Conservation (phyloP, 2,113 vertebrate species). For the Anguilla japonica region DNA sequence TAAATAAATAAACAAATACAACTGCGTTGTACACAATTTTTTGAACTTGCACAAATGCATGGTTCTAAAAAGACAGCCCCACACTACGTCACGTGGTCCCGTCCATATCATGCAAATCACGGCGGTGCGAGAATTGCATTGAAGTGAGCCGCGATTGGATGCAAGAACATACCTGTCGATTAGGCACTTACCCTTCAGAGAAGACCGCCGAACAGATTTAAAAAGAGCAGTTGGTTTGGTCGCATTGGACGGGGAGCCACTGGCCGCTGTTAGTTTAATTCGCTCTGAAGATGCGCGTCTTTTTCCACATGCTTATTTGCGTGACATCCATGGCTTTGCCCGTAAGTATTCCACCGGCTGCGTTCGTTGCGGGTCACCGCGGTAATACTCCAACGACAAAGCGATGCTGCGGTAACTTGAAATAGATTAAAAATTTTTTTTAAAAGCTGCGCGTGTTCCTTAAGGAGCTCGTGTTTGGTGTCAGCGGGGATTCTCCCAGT, state of each 20-base stretch:
- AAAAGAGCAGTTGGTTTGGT: background rate
- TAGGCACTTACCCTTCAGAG: too few relatives aligned
- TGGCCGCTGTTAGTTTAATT: too few relatives aligned
- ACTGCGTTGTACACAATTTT: too few relatives aligned
- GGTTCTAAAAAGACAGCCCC: too few relatives aligned
- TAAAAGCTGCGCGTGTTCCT: background rate
- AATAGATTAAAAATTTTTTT: background rate
- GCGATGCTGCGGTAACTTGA: background rate
- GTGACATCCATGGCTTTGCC: slow-evolving; percentile 43
- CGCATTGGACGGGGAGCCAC: background rate
- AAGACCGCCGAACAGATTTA: background rate
- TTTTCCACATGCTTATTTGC: slow-evolving; percentile 46
- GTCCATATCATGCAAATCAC: background rate
- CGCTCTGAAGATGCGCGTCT: slow-evolving; percentile 47
- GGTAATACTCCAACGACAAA: background rate
- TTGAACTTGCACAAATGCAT: too few relatives aligned
- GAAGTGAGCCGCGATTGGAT: background rate
- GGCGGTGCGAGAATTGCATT: background rate
- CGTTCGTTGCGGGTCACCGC: background rate
- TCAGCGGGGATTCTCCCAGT: background rate
- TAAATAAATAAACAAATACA: too few relatives aligned
- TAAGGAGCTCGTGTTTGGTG: background rate
- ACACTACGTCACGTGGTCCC: background rate
- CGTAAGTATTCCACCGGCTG: slow-evolving; percentile 49
- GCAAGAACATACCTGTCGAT: background rate